These are phyloP conservation scores for Ganaspis brasiliensis DNA, from an alignment of 2,888 invertebrate genomes.

Conservation along the genomic window DNA sequence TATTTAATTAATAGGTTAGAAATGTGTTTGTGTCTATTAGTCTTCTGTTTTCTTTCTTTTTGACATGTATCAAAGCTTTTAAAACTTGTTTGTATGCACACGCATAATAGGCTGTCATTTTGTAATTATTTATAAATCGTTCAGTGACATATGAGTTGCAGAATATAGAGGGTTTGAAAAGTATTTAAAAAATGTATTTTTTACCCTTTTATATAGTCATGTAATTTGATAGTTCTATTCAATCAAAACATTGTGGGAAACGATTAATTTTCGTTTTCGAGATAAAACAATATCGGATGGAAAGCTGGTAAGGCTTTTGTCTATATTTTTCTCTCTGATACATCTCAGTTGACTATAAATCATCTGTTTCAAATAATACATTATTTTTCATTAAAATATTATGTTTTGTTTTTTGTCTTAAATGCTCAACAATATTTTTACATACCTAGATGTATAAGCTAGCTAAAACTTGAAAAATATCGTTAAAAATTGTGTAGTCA, in stretches of 20 bases:
- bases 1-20: slow-evolving; percentile 2
- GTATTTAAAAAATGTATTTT: background rate
- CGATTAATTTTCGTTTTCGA: background rate
- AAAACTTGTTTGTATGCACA: background rate
- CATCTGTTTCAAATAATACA: no score
- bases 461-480: no score
- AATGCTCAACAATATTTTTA: no score
- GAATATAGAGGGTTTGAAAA: background rate
- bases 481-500: no score
- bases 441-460: no score
- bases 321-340: no score
- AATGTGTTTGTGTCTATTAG: background rate
- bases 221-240: background rate
- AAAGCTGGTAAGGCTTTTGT: no score
- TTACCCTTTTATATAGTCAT: background rate
- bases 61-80: slow-evolving; percentile 4
- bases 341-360: no score
- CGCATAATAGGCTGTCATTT: background rate
- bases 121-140: background rate
- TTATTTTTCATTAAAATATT: no score
- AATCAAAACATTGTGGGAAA: background rate
- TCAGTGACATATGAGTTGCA: background rate
- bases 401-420: no score
- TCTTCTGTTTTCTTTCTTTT: background rate
- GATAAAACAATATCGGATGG: background rate